phyloP scores from a whole-genome alignment of 2,888 invertebrate genomes.

The Dryomyza anilis region DNA sequence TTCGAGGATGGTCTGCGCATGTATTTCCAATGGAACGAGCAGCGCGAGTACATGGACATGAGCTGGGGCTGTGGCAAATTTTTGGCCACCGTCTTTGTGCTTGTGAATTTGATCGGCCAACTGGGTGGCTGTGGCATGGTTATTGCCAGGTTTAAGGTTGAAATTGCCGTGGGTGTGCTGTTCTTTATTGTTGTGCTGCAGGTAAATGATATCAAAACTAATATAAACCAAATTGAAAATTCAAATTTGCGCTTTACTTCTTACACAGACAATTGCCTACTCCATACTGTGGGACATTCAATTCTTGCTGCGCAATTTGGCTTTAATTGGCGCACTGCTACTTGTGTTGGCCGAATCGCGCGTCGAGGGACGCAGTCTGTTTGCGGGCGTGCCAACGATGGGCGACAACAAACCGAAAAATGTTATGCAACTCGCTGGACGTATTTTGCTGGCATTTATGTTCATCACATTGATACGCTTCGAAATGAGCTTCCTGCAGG shows the following conservation, averaged over 20 bases:
- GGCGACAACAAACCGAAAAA: constrained; percentile 97
- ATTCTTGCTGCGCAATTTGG: constrained; percentile 94
- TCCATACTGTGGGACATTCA: constrained; percentile 98
- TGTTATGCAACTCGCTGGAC: constrained; percentile 93
- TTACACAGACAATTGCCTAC: constrained; percentile 84
- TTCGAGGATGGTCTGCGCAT: constrained; percentile 98
- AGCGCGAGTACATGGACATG: constrained; percentile 96
- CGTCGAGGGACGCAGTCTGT: constrained; percentile 90
- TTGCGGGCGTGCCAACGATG: constrained; percentile 91
- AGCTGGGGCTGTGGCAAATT: constrained; percentile 96
- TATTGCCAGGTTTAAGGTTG: constrained; percentile 86
- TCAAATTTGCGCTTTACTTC: neutral
- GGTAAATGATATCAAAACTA: constrained; percentile 63
- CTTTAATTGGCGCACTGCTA: constrained; percentile 95
- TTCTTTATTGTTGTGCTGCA: constrained; percentile 97
- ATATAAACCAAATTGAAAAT: neutral
- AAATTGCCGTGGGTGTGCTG: constrained; percentile 87
- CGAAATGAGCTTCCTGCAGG: constrained; percentile 88
- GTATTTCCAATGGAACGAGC: constrained; percentile 99
- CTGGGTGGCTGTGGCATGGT: constrained; percentile 97
- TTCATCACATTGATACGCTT: constrained; percentile 95
- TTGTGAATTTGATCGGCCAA: constrained; percentile 94
- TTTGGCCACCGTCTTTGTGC: constrained; percentile 91
- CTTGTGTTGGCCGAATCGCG: constrained; percentile 95
- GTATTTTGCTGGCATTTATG: constrained; percentile 97